Evolutionary conservation across 2,797 vertebrate species (phyloP), one percentile per base, ranked within the genome.

Genomic region (Trachops cirrhosus): DNA sequence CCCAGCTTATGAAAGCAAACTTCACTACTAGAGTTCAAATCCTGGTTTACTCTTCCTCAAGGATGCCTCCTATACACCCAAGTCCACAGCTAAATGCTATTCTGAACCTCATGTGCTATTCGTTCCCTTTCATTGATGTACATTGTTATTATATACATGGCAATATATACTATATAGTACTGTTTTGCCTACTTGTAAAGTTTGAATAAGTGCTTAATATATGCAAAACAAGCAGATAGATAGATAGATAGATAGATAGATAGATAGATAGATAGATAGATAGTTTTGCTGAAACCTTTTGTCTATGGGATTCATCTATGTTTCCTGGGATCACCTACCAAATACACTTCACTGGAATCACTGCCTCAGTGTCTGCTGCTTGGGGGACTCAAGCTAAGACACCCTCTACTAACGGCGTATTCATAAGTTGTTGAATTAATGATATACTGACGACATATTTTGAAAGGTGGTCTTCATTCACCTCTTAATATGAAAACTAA

Each of bases 401-500:
- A 32, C n/a, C 9, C 73, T 82, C 48, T 50, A 59, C 21, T 41
- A 14, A 7, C 52, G 73, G 41, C 44, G 19, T 54, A 85, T 22
- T 90, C 6, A 79, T 16, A 87, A 64, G 62, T 64, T 64, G 29
- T 64, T 64, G 62, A 15, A 64, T 64, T 64, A 64, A 64, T 64
- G 62, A 64, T 32, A 64, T 7, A n/a, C 8, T 64, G 62, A n/a
- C n/a, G 62, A 18, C 26, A 64, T 32, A n/a, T n/a, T 84, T 89
- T 74, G 18, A 67, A 73, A 70, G 21, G 37, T 67, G 6, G 29
- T 74, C 15, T 79, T 26, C 18, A 50, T 80, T 93, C 9, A 74
- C n/a, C 50, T 70, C 12, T 79, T 92, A 37, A 59, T 80, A 48
- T 62, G 48, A 91, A 14, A 93, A 91, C 79, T 89, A 92, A 92